Percentiles rank a stretch among this genome's conserved stretches.
These are phyloP conservation scores for Acheta domesticus DNA, from an alignment of 2,888 invertebrate genomes.

Conservation along the genomic window DNA sequence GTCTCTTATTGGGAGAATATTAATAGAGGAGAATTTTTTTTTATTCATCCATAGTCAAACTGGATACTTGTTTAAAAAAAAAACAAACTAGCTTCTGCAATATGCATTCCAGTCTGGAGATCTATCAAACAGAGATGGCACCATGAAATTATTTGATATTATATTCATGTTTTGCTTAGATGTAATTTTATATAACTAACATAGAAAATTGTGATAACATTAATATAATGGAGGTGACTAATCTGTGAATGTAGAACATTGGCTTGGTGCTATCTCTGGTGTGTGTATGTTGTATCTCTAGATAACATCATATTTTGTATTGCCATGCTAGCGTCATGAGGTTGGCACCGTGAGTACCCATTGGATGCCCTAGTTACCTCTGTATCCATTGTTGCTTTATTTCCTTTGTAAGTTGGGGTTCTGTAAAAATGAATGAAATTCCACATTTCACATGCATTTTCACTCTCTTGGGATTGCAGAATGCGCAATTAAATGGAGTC, in stretches of 20 bases:
- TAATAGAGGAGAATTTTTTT: too few relatives aligned
- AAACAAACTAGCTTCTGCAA: background rate
- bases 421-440: too few relatives aligned
- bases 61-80: background rate
- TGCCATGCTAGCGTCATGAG: conserved; percentile 18
- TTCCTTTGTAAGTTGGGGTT: too few relatives aligned
- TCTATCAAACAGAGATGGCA: background rate
- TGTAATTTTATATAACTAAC: too few relatives aligned
- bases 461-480: too few relatives aligned
- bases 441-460: too few relatives aligned
- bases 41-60: background rate
- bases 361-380: background rate
- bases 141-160: background rate
- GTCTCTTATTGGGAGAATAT: too few relatives aligned
- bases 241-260: background rate
- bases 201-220: too few relatives aligned
- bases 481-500: too few relatives aligned
- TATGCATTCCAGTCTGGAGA: conserved; percentile 18
- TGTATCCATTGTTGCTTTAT: too few relatives aligned
- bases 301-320: conserved; percentile 18
- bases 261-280: background rate
- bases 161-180: background rate
- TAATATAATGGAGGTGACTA: too few relatives aligned
- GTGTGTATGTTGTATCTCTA: background rate
- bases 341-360: conserved; percentile 18